Percentiles rank a stretch among this genome's conserved stretches.
These are phyloP conservation scores for Eretmocerus hayati DNA, from an alignment of 2,888 invertebrate species.

Conservation along the genomic window DNA sequence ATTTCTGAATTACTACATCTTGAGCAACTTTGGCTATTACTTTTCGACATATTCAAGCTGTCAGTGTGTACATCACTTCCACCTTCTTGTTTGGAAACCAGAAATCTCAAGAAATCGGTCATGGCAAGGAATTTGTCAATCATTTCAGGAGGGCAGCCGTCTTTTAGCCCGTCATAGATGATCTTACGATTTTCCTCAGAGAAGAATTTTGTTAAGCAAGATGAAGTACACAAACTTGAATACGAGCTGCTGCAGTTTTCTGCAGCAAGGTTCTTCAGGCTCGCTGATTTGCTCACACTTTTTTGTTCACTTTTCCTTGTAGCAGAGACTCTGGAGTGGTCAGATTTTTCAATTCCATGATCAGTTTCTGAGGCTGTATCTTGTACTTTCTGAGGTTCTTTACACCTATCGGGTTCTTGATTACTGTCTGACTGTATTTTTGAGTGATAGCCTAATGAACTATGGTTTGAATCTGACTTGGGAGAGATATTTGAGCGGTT, in stretches of 20 bases:
- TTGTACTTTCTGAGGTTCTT: background rate
- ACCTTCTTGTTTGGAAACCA: background rate
- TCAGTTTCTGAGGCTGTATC: background rate
- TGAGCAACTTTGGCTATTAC: no score
- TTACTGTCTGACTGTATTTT: slow-evolving; percentile 4
- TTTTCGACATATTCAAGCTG: no score
- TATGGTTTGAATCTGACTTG: slow-evolving; percentile 4
- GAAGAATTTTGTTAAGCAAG: no score
- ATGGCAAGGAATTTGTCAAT: slow-evolving; percentile 32
- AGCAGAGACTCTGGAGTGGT: no score
- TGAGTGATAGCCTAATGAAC: slow-evolving; percentile 9
- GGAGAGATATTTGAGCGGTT: background rate
- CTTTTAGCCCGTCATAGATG: background rate
- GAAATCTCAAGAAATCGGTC: slow-evolving; percentile 27
- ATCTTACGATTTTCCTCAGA: background rate
- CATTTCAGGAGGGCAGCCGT: slow-evolving; percentile 30
- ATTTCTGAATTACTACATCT: no score
- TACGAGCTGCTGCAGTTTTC: slow-evolving; percentile 2
- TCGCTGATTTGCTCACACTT: no score
- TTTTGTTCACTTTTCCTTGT: no score
- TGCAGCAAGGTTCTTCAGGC: slow-evolving; percentile 1
- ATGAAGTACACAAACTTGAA: no score
- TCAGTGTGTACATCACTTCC: no score
- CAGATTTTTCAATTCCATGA: slow-evolving; percentile 1
- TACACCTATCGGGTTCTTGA: slow-evolving; percentile 3